Evolutionary conservation across 2,113 vertebrate genomes (phyloP).

Genomic region (Phyllostomus hastatus): DNA sequence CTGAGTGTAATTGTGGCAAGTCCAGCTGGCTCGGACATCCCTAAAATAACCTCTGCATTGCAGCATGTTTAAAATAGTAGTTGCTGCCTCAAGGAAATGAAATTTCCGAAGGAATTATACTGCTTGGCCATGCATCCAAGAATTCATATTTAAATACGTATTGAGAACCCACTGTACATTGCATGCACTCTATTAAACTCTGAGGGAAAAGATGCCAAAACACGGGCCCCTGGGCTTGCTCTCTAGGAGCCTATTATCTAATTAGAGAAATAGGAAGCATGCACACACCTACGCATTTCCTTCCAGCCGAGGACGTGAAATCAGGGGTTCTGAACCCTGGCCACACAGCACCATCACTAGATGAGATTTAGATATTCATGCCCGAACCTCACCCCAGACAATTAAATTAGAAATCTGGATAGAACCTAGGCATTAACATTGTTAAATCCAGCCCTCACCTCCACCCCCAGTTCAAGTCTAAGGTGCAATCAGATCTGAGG

Average conservation of each 20-base stretch:
- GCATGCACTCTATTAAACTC: neutral
- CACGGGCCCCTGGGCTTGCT: neutral
- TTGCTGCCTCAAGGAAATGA: neutral
- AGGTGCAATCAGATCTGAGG: neutral
- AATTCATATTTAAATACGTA: neutral
- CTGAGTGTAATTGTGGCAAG: neutral
- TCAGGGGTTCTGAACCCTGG: neutral
- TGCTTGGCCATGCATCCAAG: neutral
- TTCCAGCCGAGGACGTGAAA: neutral
- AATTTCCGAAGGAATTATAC: neutral
- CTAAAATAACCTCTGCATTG: constrained; percentile 14
- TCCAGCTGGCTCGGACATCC: neutral
- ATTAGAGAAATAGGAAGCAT: neutral
- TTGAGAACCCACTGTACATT: neutral
- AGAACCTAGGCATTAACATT: neutral
- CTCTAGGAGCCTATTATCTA: neutral
- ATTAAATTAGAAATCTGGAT: neutral
- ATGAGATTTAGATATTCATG: neutral
- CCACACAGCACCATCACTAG: neutral
- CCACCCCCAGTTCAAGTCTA: neutral
- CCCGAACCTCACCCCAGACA: neutral
- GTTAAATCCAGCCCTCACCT: neutral
- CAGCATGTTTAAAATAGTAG: neutral
- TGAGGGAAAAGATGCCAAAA: neutral
- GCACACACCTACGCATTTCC: neutral